These are phyloP conservation scores for Danio aesculapii DNA, from an alignment of 2,797 vertebrate species.

Conservation along the genomic window DNA sequence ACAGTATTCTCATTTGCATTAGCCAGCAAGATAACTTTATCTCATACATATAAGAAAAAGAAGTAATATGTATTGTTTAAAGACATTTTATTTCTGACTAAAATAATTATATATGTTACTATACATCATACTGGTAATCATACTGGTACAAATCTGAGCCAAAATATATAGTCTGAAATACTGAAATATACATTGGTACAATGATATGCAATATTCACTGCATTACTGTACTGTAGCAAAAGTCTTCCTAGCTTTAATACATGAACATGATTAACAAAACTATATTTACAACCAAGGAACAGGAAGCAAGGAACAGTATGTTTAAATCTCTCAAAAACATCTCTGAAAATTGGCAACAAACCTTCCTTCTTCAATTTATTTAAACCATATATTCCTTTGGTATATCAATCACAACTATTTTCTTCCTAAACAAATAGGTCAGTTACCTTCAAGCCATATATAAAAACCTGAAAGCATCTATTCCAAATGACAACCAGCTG, in stretches of 20 bases:
- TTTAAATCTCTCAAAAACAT: not conserved
- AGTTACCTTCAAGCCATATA: not conserved
- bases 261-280: not conserved
- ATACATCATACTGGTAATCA: not conserved
- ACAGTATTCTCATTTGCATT: not conserved
- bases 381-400: not conserved
- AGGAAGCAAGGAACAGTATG: not conserved
- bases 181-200: not conserved
- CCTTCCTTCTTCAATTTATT: not conserved
- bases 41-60: not conserved
- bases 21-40: not conserved
- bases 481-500: fast-evolving
- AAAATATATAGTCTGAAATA: not conserved
- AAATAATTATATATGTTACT: not conserved
- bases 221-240: not conserved
- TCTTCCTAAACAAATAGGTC: slow-evolving; percentile 4
- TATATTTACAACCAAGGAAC: not conserved
- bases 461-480: not conserved
- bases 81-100: not conserved
- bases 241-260: not conserved
- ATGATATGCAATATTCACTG: too few species aligned
- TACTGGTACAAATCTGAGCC: not conserved
- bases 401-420: not conserved
- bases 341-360: not conserved
- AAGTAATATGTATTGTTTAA: not conserved